Evolutionary conservation across 2,113 vertebrate genomes (phyloP).

Genomic region (Macrotus californicus): DNA sequence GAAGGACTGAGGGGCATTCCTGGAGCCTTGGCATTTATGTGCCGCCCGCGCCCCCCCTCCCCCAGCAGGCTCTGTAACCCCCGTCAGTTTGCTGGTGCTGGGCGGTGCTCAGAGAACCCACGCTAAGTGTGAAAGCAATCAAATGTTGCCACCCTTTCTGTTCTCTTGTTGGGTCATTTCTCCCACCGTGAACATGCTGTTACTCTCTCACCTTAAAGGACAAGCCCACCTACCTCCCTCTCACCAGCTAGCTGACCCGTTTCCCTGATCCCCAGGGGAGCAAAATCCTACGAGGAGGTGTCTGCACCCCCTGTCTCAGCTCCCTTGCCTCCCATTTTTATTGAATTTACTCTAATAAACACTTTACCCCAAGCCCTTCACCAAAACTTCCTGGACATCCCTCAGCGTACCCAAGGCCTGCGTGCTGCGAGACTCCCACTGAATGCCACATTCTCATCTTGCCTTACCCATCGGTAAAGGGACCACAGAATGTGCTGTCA

Average conservation of each 20-base stretch:
- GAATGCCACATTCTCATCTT: neutral
- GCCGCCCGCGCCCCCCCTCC: accelerated
- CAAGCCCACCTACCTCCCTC: no score
- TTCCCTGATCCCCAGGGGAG: neutral
- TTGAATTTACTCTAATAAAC: neutral
- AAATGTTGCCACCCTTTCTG: neutral
- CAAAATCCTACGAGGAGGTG: neutral
- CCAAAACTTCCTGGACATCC: neutral
- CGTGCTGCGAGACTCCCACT: neutral
- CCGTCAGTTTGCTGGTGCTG: accelerated
- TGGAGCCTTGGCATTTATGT: neutral
- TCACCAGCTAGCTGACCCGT: no score
- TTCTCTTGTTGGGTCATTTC: no score
- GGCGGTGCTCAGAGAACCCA: accelerated
- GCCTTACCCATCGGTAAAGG: neutral
- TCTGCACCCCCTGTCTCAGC: no score
- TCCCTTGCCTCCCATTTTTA: no score
- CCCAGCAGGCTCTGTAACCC: neutral
- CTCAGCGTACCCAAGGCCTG: neutral
- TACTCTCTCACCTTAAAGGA: neutral
- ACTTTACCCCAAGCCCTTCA: neutral
- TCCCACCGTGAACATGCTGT: neutral
- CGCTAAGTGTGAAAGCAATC: no score
- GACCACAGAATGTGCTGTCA: neutral
- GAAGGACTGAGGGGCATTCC: neutral